Conservation (phyloP, 2,888 invertebrate genomes). For the Anthoptus insignis region DNA sequence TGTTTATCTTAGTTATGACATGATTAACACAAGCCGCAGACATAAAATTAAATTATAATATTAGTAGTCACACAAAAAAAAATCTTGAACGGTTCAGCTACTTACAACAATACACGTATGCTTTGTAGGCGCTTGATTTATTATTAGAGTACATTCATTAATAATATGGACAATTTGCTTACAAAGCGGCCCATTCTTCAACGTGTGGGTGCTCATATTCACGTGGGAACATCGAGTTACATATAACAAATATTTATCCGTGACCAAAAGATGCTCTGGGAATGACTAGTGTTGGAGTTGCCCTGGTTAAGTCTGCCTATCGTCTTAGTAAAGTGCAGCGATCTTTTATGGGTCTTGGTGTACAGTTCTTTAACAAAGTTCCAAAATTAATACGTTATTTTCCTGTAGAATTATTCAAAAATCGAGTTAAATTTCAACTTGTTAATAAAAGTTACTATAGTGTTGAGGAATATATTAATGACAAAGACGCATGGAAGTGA, state of each 20-base stretch:
- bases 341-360: no score
- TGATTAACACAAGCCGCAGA: not conserved
- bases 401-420: no score
- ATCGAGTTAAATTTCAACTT: no score
- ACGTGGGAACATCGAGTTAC: constrained; percentile 4
- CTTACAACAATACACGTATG: not conserved
- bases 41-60: not conserved
- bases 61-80: not conserved
- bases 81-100: not conserved
- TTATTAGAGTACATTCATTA: not conserved
- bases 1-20: not conserved
- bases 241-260: constrained; percentile 9
- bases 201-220: not conserved
- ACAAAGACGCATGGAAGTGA: no score
- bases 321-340: no score
- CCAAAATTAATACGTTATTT: no score
- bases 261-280: not conserved
- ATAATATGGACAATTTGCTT: constrained; percentile 1
- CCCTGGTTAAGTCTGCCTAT: no score
- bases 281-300: not conserved
- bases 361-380: no score
- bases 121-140: not conserved
- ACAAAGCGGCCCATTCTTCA: not conserved
- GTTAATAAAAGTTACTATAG: no score
- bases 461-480: no score